These are phyloP conservation scores for Selenia dentaria DNA, from an alignment of 2,888 invertebrate genomes.

Conservation along the genomic window DNA sequence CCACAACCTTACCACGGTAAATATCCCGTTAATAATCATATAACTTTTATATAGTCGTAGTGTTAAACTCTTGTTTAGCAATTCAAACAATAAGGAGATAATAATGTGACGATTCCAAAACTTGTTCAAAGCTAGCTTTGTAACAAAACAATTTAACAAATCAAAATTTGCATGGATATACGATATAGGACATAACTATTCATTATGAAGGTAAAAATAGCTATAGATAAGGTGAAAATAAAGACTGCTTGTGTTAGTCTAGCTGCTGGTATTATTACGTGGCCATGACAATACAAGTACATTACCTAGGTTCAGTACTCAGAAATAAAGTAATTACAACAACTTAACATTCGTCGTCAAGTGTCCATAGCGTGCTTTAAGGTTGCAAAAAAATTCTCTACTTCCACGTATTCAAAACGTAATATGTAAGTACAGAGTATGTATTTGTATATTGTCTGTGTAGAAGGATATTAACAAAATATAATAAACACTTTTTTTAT, in stretches of 20 bases:
- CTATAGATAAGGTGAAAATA: conserved; percentile 7
- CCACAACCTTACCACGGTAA: too few relatives aligned
- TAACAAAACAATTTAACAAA: neutral
- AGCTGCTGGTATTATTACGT: conserved; percentile 44
- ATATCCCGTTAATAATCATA: too few relatives aligned
- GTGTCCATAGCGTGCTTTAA: conserved; percentile 3
- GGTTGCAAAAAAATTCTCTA: neutral
- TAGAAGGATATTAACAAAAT: too few relatives aligned
- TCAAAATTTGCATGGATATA: conserved; percentile 2
- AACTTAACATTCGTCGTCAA: neutral
- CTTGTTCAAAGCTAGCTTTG: conserved; percentile 1
- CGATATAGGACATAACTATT: conserved; percentile 4
- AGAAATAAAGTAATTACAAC: conserved; percentile 14
- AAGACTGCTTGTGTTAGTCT: conserved; percentile 23
- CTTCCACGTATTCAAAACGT: too few relatives aligned
- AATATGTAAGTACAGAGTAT: too few relatives aligned
- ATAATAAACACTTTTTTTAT: too few relatives aligned
- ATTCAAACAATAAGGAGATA: neutral
- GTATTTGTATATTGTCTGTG: too few relatives aligned
- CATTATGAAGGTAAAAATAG: conserved; percentile 8
- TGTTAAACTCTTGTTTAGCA: too few relatives aligned
- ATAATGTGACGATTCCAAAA: neutral
- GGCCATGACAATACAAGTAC: conserved; percentile 35
- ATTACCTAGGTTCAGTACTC: conserved; percentile 16
- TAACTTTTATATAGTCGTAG: too few relatives aligned